phyloP scores from a whole-genome alignment of 2,888 invertebrate species.

The Euclidia mi region DNA sequence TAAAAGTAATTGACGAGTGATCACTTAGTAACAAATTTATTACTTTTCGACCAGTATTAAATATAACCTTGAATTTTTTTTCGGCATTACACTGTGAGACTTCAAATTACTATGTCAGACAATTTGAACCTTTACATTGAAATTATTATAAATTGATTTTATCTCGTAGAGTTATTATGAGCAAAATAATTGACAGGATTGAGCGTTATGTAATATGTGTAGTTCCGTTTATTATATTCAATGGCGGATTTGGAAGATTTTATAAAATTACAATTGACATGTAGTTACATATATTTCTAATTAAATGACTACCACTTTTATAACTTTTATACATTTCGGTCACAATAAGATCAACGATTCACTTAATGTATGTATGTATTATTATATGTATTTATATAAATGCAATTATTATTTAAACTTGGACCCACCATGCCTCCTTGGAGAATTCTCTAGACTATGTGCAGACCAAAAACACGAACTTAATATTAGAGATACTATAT shows the following conservation, averaged over 20 bases:
- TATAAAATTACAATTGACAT: no score
- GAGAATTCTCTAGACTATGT: no score
- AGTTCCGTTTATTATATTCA: constrained; percentile 19
- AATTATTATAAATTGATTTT: constrained; percentile 63
- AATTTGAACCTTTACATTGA: constrained; percentile 36
- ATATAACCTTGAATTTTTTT: constrained; percentile 53
- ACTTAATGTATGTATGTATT: no score
- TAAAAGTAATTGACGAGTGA: constrained; percentile 35
- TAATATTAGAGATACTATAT: no score
- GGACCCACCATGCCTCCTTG: no score
- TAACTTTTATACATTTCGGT: no score
- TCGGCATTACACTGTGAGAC: constrained; percentile 41
- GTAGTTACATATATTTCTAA: no score
- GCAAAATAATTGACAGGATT: constrained; percentile 10
- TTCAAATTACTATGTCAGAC: constrained; percentile 52
- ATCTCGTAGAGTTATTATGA: constrained; percentile 25
- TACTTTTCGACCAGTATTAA: constrained; percentile 48
- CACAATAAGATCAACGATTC: no score
- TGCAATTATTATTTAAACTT: constrained; percentile 5
- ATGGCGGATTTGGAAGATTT: no score
- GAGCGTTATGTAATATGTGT: neutral
- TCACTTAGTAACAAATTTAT: constrained; percentile 56
- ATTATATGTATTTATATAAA: neutral
- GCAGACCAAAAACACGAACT: no score
- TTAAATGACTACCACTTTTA: no score